Evolutionary conservation across 2,888 invertebrate genomes (phyloP), one percentile per base, ranked within the genome.

Genomic region (Dysmachus trigonus): DNA sequence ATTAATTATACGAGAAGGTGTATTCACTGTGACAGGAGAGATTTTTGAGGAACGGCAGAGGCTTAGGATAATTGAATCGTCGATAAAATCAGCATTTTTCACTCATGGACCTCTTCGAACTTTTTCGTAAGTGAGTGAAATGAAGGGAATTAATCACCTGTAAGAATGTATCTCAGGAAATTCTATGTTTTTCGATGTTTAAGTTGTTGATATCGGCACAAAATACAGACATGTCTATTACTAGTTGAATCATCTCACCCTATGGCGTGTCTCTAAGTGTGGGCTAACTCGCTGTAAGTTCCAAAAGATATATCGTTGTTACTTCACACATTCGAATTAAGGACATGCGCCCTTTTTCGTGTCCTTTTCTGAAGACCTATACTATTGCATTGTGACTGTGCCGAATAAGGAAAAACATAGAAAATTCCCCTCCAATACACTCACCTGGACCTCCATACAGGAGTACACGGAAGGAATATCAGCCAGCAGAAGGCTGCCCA

Each of bases 401-500:
- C 6, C 13, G 0, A 30, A 79, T 51, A 51, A n/a, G 41, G 79
- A 79, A 35, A 82, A 82, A 82, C 71, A 38, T 82, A 53, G 84
- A 86, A 86, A 73, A 86, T 86, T 85, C 83, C 83, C 86, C 86
- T 33, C 22, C n/a, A 85, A 87, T 51, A 85, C 79, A 86, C 41
- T 27, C 47, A 84, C 82, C 82, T 53, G 82, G 13, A 15, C 30
- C 38, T 8, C 62, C 30, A 82, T n/a, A 15, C 35, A 62, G 8
- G 51, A 81, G 22, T n/a, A 35, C n/a, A n/a, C 13, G 82, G 38
- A 82, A 62, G 38, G 30, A 27, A 82, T n/a, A n/a, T 53, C 82
- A 35, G 71, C 62, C 15, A 62, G 71, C 82, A 82, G 13, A 76
- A 87, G 85, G 76, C 86, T 88, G 86, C 88, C 88, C 88, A 88